phyloP scores from a whole-genome alignment of 2,797 vertebrate species.

The Sebastiscus tertius region DNA sequence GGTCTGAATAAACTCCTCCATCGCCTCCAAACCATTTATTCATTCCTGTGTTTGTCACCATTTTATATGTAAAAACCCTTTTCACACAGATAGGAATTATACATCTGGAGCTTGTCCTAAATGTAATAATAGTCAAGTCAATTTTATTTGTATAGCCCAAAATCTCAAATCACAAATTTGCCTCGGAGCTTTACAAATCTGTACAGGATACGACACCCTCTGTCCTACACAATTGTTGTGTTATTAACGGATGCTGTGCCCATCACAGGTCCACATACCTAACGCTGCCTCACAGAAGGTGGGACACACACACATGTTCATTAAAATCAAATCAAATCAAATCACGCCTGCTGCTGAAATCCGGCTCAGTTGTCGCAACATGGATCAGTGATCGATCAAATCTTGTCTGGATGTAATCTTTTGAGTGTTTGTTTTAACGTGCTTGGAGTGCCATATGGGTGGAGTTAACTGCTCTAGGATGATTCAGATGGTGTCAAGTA shows the following conservation, averaged over 20 bases:
- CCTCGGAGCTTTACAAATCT: too few relatives aligned
- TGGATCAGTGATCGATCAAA: neutral
- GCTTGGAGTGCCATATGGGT: neutral
- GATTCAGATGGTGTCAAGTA: neutral
- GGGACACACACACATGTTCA: neutral
- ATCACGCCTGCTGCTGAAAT: neutral
- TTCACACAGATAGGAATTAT: neutral
- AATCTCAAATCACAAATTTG: too few relatives aligned
- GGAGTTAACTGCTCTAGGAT: neutral
- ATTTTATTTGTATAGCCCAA: too few relatives aligned
- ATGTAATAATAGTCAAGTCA: neutral
- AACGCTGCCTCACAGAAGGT: slow-evolving; percentile 58
- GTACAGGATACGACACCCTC: too few relatives aligned
- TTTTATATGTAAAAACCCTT: neutral
- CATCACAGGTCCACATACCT: slow-evolving; percentile 48
- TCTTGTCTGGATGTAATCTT: neutral
- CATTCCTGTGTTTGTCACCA: neutral
- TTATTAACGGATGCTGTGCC: slow-evolving; percentile 27
- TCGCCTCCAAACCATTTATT: neutral
- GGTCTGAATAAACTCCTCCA: slow-evolving; percentile 76
- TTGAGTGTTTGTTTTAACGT: slow-evolving; percentile 4
- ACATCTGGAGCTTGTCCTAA: neutral
- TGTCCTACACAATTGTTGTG: neutral
- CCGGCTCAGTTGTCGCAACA: neutral
- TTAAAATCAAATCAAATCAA: neutral